Evolutionary conservation across 2,888 invertebrate species (phyloP), one percentile per base, ranked within the genome.

Genomic region (Dicranocentrus wangi): DNA sequence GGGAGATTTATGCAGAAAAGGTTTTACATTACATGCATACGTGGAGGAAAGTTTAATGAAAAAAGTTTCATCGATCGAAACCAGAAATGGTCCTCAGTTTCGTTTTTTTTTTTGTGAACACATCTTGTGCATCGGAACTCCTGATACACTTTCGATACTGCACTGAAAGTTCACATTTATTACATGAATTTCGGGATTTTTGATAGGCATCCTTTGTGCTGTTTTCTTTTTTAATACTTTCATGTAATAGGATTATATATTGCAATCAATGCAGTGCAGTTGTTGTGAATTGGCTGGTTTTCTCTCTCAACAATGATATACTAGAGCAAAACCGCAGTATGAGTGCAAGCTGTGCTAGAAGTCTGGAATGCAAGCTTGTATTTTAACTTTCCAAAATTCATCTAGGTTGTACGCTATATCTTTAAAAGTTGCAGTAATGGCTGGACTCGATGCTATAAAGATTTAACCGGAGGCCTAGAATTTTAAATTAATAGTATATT

Each of bases 61-160:
- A 79, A 79, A 79, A 79, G 51, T 71, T 79, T 71, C 71, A 79
- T 79, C 76, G 76, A 77, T 77, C 51, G 68, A 60, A n/a, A 47
- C 23, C 17, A 23, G 1, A 28, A 72, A 47, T 32, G 23, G 25
- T 51, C 39, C 55, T 32, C 53, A 21, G 17, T 19, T 68, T 17
- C 7, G 51, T 25, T 39, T 8, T 32, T 27, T 51, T 19, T 39
- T 17, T 28, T 25, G 15, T 21, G 17, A 28, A 17, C 21, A 66
- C 43, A 47, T 42, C 15, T 63, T 65, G 32, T 75, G 66, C 55
- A 75, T 75, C 47, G 75, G 42, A 66, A 55, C 65, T 42, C 19
- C 25, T 65, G 65, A 42, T 42, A 53, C 28, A 75, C 7, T 65
- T 75, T 75, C 51, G 42, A 66, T 72, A 63, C 51, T 51, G 51